Base-by-base conservation (phyloP, 2,797 vertebrate species). In the Myotis daubentonii region DNA sequence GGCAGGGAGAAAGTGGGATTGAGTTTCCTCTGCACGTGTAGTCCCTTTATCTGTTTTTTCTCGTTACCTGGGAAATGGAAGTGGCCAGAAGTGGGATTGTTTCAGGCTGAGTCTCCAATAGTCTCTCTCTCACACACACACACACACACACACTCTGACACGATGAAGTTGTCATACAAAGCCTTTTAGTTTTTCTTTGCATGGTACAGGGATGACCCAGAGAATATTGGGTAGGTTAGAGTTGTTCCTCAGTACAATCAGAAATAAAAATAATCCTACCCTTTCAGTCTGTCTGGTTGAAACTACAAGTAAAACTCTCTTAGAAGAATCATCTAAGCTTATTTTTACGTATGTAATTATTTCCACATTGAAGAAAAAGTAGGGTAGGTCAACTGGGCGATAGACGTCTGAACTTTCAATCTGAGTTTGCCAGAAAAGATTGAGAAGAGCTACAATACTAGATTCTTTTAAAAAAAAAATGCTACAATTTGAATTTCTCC, bases 401-500 rank as follows among this genome's bases (percentile, higher is more conserved):
- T 78, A 70, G 33, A 44, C 68, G 30, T 78, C 47, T 87, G 72
- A 92, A 79, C 74, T 76, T 87, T 74, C 79, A 81, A 62, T 60
- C 55, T 57, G 30, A 44, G 47, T 66, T 94, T 96, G 65, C 87
- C 44, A 38, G 51, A 75, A 91, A 75, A 33, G 38, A 74, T 74
- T 17, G 15, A 44, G 33, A 81, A 93, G 36, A 79, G 13, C n/a
- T 30, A 66, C 20, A 60, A 1, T 86, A 49, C 70, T 72, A 88
- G 49, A 23, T 28, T 75, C 30, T 87, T 84, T 47, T 12, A 47
- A 44, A 70, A 47, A 83, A 92, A 79, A 84, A 13, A 57, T 22
- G 49, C 44, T 95, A 3, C 23, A 80, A 57, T 89, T 60, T 94
- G 49, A 95, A 60, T 68, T 94, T 93, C 78, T 94, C 41, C 49